Evolutionary conservation across 2,113 vertebrate species (phyloP).

Genomic region (Tringa solitaria): DNA sequence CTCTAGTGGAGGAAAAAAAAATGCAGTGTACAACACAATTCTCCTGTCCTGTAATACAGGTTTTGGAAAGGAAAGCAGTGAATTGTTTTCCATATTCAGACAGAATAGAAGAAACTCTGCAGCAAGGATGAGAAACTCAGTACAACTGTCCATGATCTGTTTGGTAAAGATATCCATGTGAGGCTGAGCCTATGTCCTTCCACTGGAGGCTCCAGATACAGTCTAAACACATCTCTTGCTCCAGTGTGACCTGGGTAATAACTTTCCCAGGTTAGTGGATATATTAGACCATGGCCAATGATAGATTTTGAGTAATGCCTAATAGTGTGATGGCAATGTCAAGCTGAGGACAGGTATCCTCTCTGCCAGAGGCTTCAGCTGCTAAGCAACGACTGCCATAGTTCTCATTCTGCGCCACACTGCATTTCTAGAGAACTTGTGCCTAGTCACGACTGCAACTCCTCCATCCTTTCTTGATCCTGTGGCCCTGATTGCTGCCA

Average conservation of each 20-base stretch:
- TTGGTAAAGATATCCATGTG: neutral
- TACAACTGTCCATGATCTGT: neutral
- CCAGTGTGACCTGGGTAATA: neutral
- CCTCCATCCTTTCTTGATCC: neutral
- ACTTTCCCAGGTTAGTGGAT: neutral
- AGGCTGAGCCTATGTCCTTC: neutral
- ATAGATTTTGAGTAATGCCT: neutral
- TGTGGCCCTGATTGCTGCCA: neutral
- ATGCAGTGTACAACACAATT: accelerated
- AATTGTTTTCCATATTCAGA: neutral
- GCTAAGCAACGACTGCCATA: neutral
- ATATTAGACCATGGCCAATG: neutral
- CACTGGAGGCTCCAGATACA: neutral
- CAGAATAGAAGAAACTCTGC: neutral
- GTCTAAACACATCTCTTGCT: neutral
- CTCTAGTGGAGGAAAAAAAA: neutral
- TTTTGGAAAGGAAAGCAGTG: neutral
- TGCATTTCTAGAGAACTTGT: neutral
- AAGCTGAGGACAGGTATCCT: neutral
- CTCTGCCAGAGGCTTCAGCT: neutral
- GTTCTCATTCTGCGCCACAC: neutral
- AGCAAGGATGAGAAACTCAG: neutral
- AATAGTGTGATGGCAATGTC: neutral
- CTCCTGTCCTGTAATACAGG: neutral
- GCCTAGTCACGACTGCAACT: neutral